These are phyloP conservation scores for Brachionus rotundiformis DNA, from an alignment of 1,140 invertebrate genomes.

Conservation along the genomic window DNA sequence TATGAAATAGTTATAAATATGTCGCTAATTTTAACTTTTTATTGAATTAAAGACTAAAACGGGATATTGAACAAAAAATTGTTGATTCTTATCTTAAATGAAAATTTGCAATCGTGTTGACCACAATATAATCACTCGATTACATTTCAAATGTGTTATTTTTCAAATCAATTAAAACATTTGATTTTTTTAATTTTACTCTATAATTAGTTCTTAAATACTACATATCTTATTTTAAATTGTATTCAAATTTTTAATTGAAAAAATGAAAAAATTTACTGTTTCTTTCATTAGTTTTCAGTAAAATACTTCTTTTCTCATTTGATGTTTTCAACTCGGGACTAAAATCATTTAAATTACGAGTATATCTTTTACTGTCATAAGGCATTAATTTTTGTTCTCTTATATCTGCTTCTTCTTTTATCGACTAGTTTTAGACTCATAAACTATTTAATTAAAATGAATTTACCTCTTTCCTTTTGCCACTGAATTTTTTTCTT, in stretches of 20 bases:
- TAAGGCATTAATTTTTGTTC: background rate
- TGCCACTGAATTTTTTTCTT: constrained; percentile 61
- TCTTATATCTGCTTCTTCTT: constrained; percentile 9
- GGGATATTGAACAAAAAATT: too few species aligned
- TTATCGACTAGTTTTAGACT: background rate
- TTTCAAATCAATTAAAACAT: background rate
- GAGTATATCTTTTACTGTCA: background rate
- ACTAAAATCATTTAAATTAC: background rate
- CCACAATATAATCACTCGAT: too few species aligned
- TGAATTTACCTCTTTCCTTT: constrained; percentile 57
- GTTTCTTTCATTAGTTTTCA: background rate
- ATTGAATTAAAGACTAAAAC: too few species aligned
- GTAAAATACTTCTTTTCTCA: background rate
- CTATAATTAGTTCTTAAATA: too few species aligned
- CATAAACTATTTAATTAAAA: background rate
- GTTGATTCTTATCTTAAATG: too few species aligned
- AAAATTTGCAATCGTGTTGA: too few species aligned
- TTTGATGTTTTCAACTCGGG: background rate
- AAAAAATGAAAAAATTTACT: background rate
- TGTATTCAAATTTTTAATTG: background rate
- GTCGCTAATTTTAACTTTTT: too few species aligned
- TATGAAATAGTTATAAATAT: too few species aligned
- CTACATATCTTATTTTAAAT: too few species aligned
- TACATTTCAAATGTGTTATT: too few species aligned
- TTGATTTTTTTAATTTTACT: background rate